Evolutionary conservation across 2,888 invertebrate species (phyloP), one percentile per base, ranked within the genome.

Genomic region (Eulithis testata): DNA sequence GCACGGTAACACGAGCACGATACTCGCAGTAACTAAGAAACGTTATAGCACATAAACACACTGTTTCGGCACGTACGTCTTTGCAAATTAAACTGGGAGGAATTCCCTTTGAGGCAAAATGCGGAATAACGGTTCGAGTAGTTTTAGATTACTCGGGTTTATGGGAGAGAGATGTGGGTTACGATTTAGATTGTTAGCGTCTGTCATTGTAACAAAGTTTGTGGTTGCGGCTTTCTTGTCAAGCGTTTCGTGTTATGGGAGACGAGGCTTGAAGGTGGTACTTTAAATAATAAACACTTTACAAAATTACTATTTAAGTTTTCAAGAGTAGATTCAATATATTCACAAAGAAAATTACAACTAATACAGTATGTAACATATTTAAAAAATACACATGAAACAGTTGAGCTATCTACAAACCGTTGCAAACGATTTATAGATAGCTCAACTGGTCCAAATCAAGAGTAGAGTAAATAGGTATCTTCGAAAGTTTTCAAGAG

Each of bases 81-180:
- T 73, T 73, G 74, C 78, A 80, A 85, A 84, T 85, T 79, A 81
- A 77, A 81, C 80, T 70, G 69, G 11, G 11, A 70, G 75, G 74
- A 75, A 74, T 76, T 74, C 63, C 73, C 75, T 75, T 74, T 76
- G 75, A 66, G 65, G 62, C 68, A 63, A 69, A 71, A 69, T 58
- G 65, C 54, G 62, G 61, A 66, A 66, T 66, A 65, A 56, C 61
- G 64, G 62, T 71, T 72, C 69, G 65, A 76, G 75, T 81, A 81
- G 80, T 79, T 80, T 82, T 78, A 76, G 80, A 83, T 83, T 78
- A 77, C 73, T 70, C 36, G 63, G 65, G 60, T 60, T 56, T 58
- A 58, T 44, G 44, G 51, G 54, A 61, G 57, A 11, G 45, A 63
- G n/a, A 54, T 54, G 58, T 51, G 60, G 64, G 64, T 31, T 51